These are phyloP conservation scores for Sitodiplosis mosellana DNA, from an alignment of 1,140 invertebrate species.

Conservation along the genomic window DNA sequence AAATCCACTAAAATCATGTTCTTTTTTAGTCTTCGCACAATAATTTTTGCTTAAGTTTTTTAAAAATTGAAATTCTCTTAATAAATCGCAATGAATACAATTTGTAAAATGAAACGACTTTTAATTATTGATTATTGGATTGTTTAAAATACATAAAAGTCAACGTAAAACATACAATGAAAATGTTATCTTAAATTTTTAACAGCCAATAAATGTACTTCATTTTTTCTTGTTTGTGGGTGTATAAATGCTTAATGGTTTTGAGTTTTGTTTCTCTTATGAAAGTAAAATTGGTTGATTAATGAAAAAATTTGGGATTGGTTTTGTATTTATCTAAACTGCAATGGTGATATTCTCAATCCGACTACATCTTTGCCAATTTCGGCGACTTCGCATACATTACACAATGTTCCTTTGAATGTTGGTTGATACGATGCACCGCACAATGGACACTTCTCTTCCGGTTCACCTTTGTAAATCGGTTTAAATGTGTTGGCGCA, in stretches of 20 bases:
- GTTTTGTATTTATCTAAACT: neutral
- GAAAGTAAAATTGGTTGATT: too few relatives aligned
- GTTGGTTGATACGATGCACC: slow-evolving; percentile 75
- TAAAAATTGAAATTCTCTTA: too few relatives aligned
- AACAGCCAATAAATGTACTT: neutral
- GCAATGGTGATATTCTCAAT: slow-evolving; percentile 56
- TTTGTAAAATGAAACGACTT: too few relatives aligned
- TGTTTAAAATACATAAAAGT: too few relatives aligned
- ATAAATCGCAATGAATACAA: too few relatives aligned
- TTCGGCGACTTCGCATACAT: slow-evolving; percentile 71
- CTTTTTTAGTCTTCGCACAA: too few relatives aligned
- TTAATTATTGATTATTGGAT: too few relatives aligned
- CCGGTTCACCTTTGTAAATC: slow-evolving; percentile 89
- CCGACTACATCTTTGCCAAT: slow-evolving; percentile 82
- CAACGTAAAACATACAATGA: too few relatives aligned
- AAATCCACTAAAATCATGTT: too few relatives aligned
- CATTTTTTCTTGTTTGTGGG: neutral
- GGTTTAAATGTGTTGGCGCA: slow-evolving; percentile 84
- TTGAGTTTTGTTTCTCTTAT: neutral
- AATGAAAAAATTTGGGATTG: too few relatives aligned
- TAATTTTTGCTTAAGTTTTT: too few relatives aligned
- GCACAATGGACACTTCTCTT: slow-evolving; percentile 88
- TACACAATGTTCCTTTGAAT: slow-evolving; percentile 73
- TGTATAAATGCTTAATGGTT: too few relatives aligned
- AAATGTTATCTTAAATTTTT: neutral